Evolutionary conservation across 1,140 invertebrate species (phyloP), one percentile per base, ranked within the genome.

Genomic region (honey bee (Apis mellifera)): DNA sequence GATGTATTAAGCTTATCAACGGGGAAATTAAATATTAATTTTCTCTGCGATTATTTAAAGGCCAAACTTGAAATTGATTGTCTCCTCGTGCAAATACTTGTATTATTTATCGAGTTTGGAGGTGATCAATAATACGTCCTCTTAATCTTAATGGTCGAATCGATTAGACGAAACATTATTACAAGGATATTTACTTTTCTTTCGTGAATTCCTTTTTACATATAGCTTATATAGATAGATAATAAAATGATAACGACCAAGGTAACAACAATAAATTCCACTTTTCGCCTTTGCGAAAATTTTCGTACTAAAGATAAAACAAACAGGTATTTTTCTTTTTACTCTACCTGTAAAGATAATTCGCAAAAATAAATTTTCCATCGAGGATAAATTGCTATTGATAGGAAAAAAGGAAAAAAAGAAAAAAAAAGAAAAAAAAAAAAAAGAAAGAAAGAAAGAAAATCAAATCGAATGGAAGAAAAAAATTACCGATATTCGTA

Each of bases 231-330:
- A 23, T 26, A 26, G 23, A 62, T 0, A 42, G 69, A 75, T 76
- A 76, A 82, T n/a, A 23, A 26, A 17, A 42, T 19, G 79, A 82
- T 82, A 76, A 68, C 64, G 48, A 23, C 64, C 79, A 82, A 82
- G 79, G 79, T n/a, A n/a, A n/a, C 23, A 48, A 69, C 55, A 60
- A 66, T 74, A 73, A 52, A 81, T 26, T 55, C 42, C 21, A 26
- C n/a, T 54, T n/a, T 70, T 17, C 50, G 21, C 48, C 9, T 9
- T n/a, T 79, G 19, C 57, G 19, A 26, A 50, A n/a, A n/a, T n/a
- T 60, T 11, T 17, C n/a, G 13, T 70, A 9, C 12, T 13, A 26
- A 15, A 50, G 65, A 70, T 62, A 70, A 78, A 48, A 50, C 2
- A 17, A 69, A 59, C 65, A 78, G 42, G 76, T 48, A 54, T n/a